Conservation (phyloP, 2,888 invertebrate species). For the Meiosimyza decipiens region DNA sequence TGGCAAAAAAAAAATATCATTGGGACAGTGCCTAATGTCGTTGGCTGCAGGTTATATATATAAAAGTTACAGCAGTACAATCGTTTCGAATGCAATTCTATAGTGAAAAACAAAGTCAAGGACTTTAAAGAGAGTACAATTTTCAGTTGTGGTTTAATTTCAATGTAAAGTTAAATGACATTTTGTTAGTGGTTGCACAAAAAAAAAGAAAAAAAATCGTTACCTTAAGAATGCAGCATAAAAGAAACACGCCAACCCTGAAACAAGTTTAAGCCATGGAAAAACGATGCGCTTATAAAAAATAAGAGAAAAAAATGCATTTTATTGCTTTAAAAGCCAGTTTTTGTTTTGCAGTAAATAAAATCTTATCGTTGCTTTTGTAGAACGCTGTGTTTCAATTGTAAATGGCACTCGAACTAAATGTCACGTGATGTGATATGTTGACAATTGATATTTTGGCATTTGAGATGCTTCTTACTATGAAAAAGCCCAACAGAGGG, state of each 20-base stretch:
- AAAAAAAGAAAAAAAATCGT: not conserved
- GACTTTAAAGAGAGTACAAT: not conserved
- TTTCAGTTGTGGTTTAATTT: slow-evolving; percentile 23
- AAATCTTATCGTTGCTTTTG: too few species aligned
- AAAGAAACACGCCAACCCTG: not conserved
- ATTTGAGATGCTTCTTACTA: slow-evolving; percentile 13
- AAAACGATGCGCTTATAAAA: not conserved
- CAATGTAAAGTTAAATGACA: slow-evolving; percentile 31
- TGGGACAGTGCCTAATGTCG: too few species aligned
- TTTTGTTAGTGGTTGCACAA: slow-evolving; percentile 5
- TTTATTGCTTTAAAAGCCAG: not conserved
- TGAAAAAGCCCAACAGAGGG: not conserved
- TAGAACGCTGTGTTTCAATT: too few species aligned
- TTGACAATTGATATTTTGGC: slow-evolving; percentile 41
- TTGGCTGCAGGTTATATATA: too few species aligned
- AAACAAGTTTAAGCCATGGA: not conserved
- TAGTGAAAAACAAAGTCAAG: too few species aligned
- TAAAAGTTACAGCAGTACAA: too few species aligned
- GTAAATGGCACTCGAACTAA: slow-evolving; percentile 1
- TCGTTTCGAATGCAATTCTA: too few species aligned
- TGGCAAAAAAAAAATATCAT: slow-evolving; percentile 8
- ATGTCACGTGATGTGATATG: slow-evolving; percentile 31
- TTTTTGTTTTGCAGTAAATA: too few species aligned
- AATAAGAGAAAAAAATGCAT: not conserved
- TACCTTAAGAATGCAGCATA: not conserved